These are phyloP conservation scores for Macroglossus sobrinus DNA, from an alignment of 2,113 vertebrate genomes.

Conservation along the genomic window DNA sequence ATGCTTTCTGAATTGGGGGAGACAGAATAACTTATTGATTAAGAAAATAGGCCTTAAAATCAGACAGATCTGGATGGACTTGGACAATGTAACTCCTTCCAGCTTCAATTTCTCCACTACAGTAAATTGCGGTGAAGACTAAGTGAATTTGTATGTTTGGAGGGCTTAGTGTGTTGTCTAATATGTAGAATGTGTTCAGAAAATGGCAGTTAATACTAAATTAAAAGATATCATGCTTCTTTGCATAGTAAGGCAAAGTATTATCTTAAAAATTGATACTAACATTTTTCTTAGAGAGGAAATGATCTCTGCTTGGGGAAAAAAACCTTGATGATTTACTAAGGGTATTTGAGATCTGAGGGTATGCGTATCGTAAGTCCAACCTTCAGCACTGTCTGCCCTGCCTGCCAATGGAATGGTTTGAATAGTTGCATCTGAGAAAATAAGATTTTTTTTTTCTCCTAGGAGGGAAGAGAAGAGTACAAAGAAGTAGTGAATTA, in stretches of 20 bases:
- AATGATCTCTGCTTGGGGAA: background rate
- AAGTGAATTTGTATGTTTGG: background rate
- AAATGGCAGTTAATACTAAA: background rate
- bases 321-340: background rate
- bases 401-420: accelerated
- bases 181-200: background rate
- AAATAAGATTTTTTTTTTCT: background rate
- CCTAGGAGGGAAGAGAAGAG: background rate
- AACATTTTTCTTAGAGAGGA: background rate
- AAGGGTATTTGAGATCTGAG: background rate
- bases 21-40: background rate
- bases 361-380: background rate
- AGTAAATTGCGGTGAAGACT: too few relatives aligned
- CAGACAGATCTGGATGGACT: background rate
- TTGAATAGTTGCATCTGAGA: background rate
- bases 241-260: background rate
- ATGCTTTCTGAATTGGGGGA: background rate
- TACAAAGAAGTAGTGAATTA: background rate
- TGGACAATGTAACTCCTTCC: background rate
- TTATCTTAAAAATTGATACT: background rate
- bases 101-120: background rate
- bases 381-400: background rate
- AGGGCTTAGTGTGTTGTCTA: background rate
- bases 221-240: background rate
- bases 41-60: background rate